These are phyloP conservation scores for Caretta caretta DNA, from an alignment of 2,113 vertebrate species.

Conservation along the genomic window DNA sequence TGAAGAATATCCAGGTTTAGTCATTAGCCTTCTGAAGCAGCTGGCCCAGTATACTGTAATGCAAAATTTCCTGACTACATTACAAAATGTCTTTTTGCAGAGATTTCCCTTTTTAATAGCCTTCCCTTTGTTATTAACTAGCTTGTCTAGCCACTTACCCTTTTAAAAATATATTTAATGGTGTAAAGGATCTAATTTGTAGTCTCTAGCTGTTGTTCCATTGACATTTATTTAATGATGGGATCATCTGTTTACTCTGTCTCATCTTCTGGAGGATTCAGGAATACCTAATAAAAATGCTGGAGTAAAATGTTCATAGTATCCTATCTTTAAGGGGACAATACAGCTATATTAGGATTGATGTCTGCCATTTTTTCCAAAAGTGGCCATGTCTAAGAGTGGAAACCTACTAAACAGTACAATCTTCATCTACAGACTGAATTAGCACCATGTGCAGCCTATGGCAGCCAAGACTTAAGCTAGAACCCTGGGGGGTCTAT, in stretches of 20 bases:
- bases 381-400: background rate
- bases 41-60: background rate
- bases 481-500: background rate
- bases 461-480: background rate
- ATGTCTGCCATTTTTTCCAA: background rate
- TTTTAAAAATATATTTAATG: background rate
- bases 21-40: constrained; percentile 20
- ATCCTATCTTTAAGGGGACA: constrained; percentile 12
- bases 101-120: background rate
- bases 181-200: constrained; percentile 1
- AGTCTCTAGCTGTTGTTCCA: background rate
- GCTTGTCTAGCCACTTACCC: background rate
- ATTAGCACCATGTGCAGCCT: background rate
- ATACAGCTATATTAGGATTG: background rate
- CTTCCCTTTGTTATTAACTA: background rate
- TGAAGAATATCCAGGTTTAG: constrained; percentile 27
- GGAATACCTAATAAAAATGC: background rate
- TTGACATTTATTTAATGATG: background rate
- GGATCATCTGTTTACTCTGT: background rate
- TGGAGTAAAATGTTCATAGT: background rate
- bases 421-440: background rate
- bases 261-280: background rate
- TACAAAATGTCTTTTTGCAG: constrained; percentile 15
- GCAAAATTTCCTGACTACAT: background rate
- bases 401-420: background rate